Base-by-base conservation (phyloP, 2,113 vertebrate species). In the Hippocampus zosterae region DNA sequence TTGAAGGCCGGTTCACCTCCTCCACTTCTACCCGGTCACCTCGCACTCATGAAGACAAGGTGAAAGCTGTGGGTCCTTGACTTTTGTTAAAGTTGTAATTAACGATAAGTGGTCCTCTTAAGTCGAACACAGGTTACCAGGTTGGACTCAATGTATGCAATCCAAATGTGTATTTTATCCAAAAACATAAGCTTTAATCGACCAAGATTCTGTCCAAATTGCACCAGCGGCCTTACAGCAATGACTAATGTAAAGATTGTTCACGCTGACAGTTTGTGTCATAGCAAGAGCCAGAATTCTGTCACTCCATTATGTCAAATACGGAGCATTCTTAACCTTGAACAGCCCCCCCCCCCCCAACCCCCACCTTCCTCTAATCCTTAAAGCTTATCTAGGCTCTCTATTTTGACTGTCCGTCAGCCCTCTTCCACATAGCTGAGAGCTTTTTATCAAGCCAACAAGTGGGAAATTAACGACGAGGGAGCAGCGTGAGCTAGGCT, bases 81-180 rank as follows among this genome's bases (percentile, higher is more conserved):
- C 71, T 37, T 62, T 56, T 53, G 41, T 66, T 57, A 63, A 69
- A 72, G 46, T 46, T 40, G 48, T 71, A 73, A 81, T 86, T 78
- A 60, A 81, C 81, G 71, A 69, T 69, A 81, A 83, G 76, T 80
- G 67, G n/a, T 81, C 67, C 70, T 77, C 67, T 85, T 85, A 11
- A 56, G 25, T 75, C 74, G 75, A 61, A 67, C 70, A 70, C 44
- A 78, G 67, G 77, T 80, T 81, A 25, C 72, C 52, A 48, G 2
- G 10, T 62, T 37, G 56, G 72, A 76, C 37, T 27, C 37, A 44
- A 29, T 29, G 27, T 37, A 27, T 52, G 61, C 73, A 70, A 73
- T 66, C 61, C 65, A 37, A n/a, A 71, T 16, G 6, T 80, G 21
- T 44, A 50, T 56, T 61, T 0, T 69, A 65, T 76, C 73, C 12